Conservation (phyloP, 2,113 vertebrate species). For the Pogona vitticeps region DNA sequence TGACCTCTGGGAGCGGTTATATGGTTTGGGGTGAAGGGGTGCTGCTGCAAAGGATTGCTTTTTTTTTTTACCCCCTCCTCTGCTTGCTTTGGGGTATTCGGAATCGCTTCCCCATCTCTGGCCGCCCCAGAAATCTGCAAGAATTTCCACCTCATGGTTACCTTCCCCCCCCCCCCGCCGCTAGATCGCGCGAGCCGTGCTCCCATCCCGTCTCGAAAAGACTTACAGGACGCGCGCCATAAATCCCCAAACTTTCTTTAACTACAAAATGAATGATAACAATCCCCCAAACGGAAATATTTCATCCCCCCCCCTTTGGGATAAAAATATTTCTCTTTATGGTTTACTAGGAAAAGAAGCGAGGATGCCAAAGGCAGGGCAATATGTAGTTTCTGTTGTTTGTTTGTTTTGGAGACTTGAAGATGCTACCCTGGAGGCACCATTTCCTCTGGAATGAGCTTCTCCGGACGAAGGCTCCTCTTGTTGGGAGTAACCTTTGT, state of each 20-base stretch:
- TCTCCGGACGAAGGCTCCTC: not conserved
- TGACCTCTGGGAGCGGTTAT: not conserved
- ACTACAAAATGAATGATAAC: no score
- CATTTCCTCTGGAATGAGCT: not conserved
- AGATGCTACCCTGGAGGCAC: not conserved
- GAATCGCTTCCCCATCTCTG: not conserved
- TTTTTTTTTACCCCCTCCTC: not conserved
- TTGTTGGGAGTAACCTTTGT: not conserved
- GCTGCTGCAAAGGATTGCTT: not conserved
- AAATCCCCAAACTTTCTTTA: not conserved
- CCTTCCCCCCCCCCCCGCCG: no score
- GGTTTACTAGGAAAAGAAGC: not conserved
- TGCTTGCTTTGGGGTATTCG: not conserved
- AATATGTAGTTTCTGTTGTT: not conserved
- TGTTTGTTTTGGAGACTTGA: not conserved
- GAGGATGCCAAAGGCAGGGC: not conserved
- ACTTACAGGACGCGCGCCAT: not conserved
- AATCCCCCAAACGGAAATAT: not conserved
- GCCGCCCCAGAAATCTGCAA: no score
- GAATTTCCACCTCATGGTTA: no score
- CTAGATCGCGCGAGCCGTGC: no score
- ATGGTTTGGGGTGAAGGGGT: no score
- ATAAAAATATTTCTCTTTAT: no score
- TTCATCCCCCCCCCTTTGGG: no score
- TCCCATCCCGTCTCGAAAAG: no score